Evolutionary conservation across 2,113 vertebrate genomes (phyloP).

Genomic region (Petrocephalus microphthalmus): DNA sequence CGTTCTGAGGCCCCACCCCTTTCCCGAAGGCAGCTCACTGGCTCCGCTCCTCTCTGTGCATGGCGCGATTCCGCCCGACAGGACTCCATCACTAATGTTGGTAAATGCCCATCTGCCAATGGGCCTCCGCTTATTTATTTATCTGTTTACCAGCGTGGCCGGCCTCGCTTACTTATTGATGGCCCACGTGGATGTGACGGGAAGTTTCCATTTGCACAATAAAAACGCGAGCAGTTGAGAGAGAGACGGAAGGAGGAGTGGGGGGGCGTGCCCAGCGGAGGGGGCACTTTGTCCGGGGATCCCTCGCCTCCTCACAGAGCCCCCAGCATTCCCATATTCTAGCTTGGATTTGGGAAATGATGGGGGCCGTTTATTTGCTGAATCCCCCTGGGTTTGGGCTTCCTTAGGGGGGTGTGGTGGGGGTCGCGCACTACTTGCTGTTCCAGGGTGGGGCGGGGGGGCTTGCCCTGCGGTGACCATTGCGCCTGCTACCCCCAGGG

Average conservation of each 20-base stretch:
- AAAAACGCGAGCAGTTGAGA: conserved; percentile 15
- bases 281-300: conserved; percentile 26
- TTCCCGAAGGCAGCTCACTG: conserved; percentile 12
- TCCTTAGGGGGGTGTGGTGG: conserved; percentile 16
- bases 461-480: neutral
- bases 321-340: conserved; percentile 43
- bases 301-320: conserved; percentile 49
- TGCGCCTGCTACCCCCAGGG: neutral
- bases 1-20: too few species aligned
- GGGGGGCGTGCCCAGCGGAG: conserved; percentile 33
- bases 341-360: too few species aligned
- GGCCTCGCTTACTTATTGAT: conserved; percentile 62
- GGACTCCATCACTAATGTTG: conserved; percentile 60
- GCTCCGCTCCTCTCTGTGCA: conserved; percentile 45
- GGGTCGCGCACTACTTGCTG: neutral
- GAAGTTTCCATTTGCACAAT: conserved; percentile 52
- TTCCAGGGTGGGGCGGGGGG: neutral
- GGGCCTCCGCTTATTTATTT: conserved; percentile 64
- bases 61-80: conserved; percentile 52
- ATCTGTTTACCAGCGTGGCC: conserved; percentile 63
- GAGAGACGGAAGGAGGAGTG: conserved; percentile 22
- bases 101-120: conserved; percentile 57
- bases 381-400: conserved; percentile 53
- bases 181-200: conserved; percentile 45
- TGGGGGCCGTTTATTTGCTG: conserved; percentile 62